phyloP scores from a whole-genome alignment of 1,140 invertebrate genomes.

The Archegozetes longisetosus region DNA sequence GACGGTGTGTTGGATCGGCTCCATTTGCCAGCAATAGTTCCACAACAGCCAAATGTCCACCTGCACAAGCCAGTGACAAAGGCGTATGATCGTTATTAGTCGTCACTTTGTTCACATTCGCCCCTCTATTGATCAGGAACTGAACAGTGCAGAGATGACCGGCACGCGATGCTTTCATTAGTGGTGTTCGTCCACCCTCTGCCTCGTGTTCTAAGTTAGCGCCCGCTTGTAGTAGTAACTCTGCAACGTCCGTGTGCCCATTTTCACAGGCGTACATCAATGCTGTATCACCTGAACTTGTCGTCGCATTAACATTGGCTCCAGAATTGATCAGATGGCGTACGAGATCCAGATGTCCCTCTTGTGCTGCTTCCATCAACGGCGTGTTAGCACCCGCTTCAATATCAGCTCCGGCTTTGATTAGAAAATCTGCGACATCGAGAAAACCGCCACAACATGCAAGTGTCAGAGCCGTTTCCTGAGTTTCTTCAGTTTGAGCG shows the following conservation, averaged over 20 bases:
- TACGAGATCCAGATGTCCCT: conserved; percentile 87
- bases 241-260: conserved; percentile 82
- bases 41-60: conserved; percentile 81
- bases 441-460: conserved; percentile 94
- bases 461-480: conserved; percentile 89
- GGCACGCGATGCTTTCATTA: conserved; percentile 97
- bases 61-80: conserved; percentile 86
- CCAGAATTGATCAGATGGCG: conserved; percentile 56
- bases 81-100: conserved; percentile 97
- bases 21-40: conserved; percentile 72
- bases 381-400: conserved; percentile 92
- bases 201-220: conserved; percentile 86
- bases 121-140: conserved; percentile 80
- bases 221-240: conserved; percentile 65
- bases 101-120: conserved; percentile 57
- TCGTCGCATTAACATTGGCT: conserved; percentile 82
- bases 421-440: conserved; percentile 91
- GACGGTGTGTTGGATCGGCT: conserved; percentile 85
- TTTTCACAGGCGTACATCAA: conserved; percentile 93
- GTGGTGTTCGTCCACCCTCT: conserved; percentile 81
- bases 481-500: conserved; percentile 93
- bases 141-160: conserved; percentile 97
- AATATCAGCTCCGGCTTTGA: conserved; percentile 86
- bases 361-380: conserved; percentile 94
- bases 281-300: conserved; percentile 80